Percentiles rank a stretch among this genome's conserved stretches.
These are phyloP conservation scores for Sinonovacula constricta DNA, from an alignment of 1,140 invertebrate genomes.

Conservation along the genomic window DNA sequence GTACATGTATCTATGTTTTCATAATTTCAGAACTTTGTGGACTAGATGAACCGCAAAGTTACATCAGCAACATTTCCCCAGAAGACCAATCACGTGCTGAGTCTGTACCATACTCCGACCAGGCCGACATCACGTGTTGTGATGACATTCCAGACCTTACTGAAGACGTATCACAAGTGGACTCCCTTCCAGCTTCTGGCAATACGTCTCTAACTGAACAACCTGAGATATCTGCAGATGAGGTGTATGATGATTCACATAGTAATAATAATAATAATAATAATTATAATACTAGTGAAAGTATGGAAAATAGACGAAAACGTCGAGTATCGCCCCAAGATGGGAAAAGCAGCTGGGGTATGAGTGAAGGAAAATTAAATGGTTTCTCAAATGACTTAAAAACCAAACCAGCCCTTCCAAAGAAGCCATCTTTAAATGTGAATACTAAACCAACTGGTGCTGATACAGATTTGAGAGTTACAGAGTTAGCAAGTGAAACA, in stretches of 20 bases:
- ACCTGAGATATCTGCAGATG: background rate
- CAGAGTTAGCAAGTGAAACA: constrained; percentile 45
- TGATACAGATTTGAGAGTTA: constrained; percentile 23
- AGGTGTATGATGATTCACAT: constrained; percentile 37
- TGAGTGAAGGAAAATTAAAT: background rate
- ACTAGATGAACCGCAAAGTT: background rate
- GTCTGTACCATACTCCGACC: constrained; percentile 27
- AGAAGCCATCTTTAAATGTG: constrained; percentile 51
- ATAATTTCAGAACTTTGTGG: background rate
- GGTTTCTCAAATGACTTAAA: constrained; percentile 9
- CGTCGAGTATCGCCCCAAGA: background rate
- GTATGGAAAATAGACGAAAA: background rate
- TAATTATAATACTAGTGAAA: too few relatives aligned
- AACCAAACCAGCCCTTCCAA: constrained; percentile 54
- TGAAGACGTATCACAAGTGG: constrained; percentile 43
- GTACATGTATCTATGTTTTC: background rate
- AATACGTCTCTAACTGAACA: background rate
- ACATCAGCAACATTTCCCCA: constrained; percentile 5
- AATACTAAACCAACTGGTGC: background rate
- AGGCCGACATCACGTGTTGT: constrained; percentile 34
- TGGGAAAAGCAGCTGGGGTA: background rate
- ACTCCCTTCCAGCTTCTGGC: constrained; percentile 33
- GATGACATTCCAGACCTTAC: constrained; percentile 47
- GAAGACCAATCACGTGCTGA: constrained; percentile 40
- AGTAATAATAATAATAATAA: too few relatives aligned